Conservation (phyloP, 2,888 invertebrate species). For the Pammene aurita region DNA sequence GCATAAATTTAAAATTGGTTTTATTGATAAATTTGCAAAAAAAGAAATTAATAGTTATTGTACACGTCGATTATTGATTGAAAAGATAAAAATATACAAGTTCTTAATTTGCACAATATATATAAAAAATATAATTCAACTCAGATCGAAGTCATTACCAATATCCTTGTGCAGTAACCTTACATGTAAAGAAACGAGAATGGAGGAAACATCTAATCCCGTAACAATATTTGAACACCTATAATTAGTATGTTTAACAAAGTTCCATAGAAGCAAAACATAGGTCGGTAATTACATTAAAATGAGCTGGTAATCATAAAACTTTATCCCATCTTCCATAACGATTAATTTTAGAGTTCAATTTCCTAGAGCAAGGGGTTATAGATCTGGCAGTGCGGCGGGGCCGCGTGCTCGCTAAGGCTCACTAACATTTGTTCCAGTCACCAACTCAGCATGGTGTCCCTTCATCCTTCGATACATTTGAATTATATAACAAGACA, state of each 20-base stretch:
- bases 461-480: constrained; percentile 76
- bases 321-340: constrained; percentile 80
- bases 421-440: constrained; percentile 76
- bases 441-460: constrained; percentile 69
- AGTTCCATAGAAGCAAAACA: constrained; percentile 78
- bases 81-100: constrained; percentile 82
- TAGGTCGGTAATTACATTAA: constrained; percentile 72
- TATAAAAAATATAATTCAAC: constrained; percentile 82
- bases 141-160: constrained; percentile 81
- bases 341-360: constrained; percentile 73
- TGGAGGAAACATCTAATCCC: constrained; percentile 79
- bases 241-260: constrained; percentile 79
- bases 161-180: constrained; percentile 82
- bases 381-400: constrained; percentile 48
- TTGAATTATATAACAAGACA: constrained; percentile 84
- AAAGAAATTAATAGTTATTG: constrained; percentile 79
- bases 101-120: constrained; percentile 79
- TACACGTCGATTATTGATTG: constrained; percentile 82
- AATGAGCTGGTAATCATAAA: constrained; percentile 80
- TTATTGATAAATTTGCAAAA: constrained; percentile 81
- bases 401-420: constrained; percentile 59
- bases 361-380: constrained; percentile 68
- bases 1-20: constrained; percentile 80
- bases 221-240: constrained; percentile 82
- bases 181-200: constrained; percentile 76